Evolutionary conservation across 2,888 invertebrate genomes (phyloP), one percentile per base, ranked within the genome.

Genomic region (Oligia fasciuncula): DNA sequence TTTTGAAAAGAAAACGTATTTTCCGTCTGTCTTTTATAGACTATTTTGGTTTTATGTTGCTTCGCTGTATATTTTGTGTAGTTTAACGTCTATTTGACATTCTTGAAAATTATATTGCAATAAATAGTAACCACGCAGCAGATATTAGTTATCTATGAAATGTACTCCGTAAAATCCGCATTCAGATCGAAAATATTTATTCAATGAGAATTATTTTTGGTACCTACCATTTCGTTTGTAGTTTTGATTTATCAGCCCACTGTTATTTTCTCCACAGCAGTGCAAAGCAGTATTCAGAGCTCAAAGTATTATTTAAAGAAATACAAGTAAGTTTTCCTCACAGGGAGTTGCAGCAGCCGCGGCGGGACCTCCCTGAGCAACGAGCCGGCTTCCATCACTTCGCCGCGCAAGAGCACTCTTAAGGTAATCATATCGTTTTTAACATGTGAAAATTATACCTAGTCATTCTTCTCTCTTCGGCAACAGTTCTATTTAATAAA

Each of bases 381-480:
- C 66, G 94, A 92, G 62, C 92, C 93, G 0, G 84, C 91, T 0
- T 87, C 90, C 4, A 88, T 90, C 19, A 88, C 93, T 0, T 96
- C 96, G n/a, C 96, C 96, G 0, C 89, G 96, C 73, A 96, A 95
- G 81, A 96, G 95, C 89, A 96, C 96, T 14, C 94, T 96, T 88
- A 96, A 96, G 96, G 96, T 96, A 96, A 93, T 85, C 88, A 91
- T 93, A 92, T 94, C 91, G 78, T 89, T 91, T 67, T 57, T 23
- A 69, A 40, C 57, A 60, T 23, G 2, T 89, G 77, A 65, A n/a
- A 29, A 19, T 11, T 49, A 29, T 29, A 65, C 1, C 65, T 40
- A 11, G 19, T 65, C 65, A 65, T 19, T 4, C 11, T 65, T 40
- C 8, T 63, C n/a, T n/a, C n/a, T n/a, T n/a, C n/a, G n/a, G n/a